phyloP scores from a whole-genome alignment of 2,113 vertebrate genomes.

The Garra rufa region DNA sequence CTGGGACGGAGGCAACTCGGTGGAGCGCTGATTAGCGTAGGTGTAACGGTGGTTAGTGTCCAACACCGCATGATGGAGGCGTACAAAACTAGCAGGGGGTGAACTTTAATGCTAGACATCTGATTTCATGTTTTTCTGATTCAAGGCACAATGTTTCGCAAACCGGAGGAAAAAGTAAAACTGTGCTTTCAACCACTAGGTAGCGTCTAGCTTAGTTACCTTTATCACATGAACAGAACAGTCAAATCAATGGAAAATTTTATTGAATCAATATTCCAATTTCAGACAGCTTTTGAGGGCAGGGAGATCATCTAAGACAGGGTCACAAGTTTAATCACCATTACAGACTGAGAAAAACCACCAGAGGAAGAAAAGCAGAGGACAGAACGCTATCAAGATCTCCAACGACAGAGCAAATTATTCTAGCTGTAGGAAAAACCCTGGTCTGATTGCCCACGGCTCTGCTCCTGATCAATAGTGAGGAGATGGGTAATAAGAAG shows the following conservation, averaged over 20 bases:
- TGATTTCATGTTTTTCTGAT: slow-evolving; percentile 18
- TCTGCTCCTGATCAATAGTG: slow-evolving; percentile 33
- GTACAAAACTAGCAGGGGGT: slow-evolving; percentile 45
- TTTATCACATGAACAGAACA: background rate
- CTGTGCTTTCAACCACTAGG: background rate
- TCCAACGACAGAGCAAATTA: background rate
- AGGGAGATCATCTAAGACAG: background rate
- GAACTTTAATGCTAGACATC: slow-evolving; percentile 39
- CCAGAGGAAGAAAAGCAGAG: slow-evolving; percentile 13
- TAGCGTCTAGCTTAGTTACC: background rate
- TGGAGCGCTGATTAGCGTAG: slow-evolving; percentile 17
- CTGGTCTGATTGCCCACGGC: slow-evolving; percentile 37
- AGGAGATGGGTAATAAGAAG: slow-evolving; percentile 22
- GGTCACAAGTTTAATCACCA: slow-evolving; percentile 15
- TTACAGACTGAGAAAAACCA: background rate
- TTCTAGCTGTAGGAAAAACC: background rate
- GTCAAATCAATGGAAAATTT: background rate
- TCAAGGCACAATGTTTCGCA: background rate
- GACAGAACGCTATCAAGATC: slow-evolving; percentile 23
- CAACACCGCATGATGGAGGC: slow-evolving; percentile 33
- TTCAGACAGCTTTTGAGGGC: background rate
- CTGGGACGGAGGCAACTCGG: background rate
- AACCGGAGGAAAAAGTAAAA: background rate
- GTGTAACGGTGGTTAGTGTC: slow-evolving; percentile 35
- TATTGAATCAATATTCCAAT: background rate